Evolutionary conservation across 2,113 vertebrate species (phyloP), one percentile per base, ranked within the genome.

Genomic region (Epinephelus cyanopodus): DNA sequence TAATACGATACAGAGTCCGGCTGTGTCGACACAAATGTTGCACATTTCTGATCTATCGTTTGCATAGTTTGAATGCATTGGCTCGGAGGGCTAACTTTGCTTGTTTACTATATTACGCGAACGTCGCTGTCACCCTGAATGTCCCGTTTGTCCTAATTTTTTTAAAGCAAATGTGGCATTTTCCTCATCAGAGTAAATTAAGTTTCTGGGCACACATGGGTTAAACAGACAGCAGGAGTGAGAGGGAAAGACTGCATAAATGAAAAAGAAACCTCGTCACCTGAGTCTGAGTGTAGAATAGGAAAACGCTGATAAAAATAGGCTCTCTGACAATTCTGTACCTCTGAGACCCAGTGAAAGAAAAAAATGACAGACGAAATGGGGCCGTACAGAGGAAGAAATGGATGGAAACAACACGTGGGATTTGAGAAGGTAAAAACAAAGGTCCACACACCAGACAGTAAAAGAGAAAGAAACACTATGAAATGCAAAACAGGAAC

Each of bases 321-420:
- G 94, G 97, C 97, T 97, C 96, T 97, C 95, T 97, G 98, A 96
- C 96, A 95, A 92, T 90, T 97, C 95, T 96, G 95, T 93, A 99
- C 93, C 96, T 98, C 97, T 98, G 97, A 94, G 89, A 84, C 77
- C 91, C 89, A 79, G 69, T 71, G 53, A 70, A 74, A 85, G 39
- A 78, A 61, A 87, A 87, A 18, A 79, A 69, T 3, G 86, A 87
- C 82, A 79, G 63, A 90, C 77, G 82, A 81, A 88, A 87, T 18
- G 82, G 90, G 82, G 77, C 72, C 80, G 33, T 13, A 93, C 87
- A 81, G 58, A 89, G 84, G 87, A 84, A 80, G 39, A 82, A 63
- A 81, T 58, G 62, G 76, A 89, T n/a, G 73, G 60, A 83, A 77
- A 82, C 54, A 48, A 62, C 33, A 75, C 52, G 37, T 10, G 8